Evolutionary conservation across 2,797 vertebrate species (phyloP).

Genomic region (Neosilurus hyrtlii): DNA sequence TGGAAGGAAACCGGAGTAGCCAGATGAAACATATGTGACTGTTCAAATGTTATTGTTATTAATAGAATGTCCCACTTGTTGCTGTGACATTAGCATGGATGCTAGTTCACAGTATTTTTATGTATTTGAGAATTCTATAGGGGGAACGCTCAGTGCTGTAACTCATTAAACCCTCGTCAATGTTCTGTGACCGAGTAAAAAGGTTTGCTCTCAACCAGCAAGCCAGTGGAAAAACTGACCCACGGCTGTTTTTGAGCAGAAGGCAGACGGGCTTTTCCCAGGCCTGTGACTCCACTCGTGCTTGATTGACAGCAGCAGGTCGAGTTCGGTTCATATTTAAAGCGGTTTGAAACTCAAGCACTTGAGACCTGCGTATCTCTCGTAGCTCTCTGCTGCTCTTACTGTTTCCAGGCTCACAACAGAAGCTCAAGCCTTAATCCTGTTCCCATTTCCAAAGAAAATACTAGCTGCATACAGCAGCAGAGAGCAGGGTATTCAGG

Average conservation of each 20-base stretch:
- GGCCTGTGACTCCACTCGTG: constrained; percentile 56
- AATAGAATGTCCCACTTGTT: background rate
- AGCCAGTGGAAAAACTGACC: constrained; percentile 20
- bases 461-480: rapidly evolving
- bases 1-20: no score
- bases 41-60: no score
- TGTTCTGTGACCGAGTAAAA: background rate
- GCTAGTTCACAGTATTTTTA: background rate
- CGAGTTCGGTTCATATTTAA: constrained; percentile 66
- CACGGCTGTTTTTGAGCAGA: constrained; percentile 1
- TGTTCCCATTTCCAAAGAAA: background rate
- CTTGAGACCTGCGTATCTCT: constrained; percentile 55
- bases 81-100: background rate
- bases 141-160: background rate
- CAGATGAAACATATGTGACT: no score
- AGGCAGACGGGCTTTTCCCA: constrained; percentile 40
- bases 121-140: background rate
- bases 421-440: background rate
- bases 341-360: constrained; percentile 72
- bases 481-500: background rate
- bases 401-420: background rate
- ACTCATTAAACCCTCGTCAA: background rate
- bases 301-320: constrained; percentile 79
- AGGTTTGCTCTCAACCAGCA: no score
- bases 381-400: background rate